These are phyloP conservation scores for Homarus americanus DNA, from an alignment of 1,140 invertebrate species.

Conservation along the genomic window DNA sequence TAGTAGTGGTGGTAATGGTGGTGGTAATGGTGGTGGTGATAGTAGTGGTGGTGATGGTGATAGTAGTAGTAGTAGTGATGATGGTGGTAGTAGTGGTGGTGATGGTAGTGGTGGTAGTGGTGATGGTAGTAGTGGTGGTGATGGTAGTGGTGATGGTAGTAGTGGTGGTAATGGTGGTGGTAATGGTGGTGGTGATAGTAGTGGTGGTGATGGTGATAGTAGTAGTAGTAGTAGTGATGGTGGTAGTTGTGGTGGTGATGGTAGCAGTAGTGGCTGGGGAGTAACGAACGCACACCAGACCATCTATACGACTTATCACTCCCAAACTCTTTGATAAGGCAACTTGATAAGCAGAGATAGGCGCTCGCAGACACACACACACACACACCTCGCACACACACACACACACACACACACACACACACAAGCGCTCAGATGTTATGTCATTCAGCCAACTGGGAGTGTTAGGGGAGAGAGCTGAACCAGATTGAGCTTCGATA, in stretches of 20 bases:
- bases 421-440: too few relatives aligned
- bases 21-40: neutral
- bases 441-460: too few relatives aligned
- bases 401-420: too few relatives aligned
- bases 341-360: too few relatives aligned
- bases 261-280: neutral
- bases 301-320: too few relatives aligned
- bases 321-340: too few relatives aligned
- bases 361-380: too few relatives aligned
- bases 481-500: too few relatives aligned
- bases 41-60: neutral
- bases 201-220: neutral
- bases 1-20: neutral
- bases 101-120: neutral
- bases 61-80: neutral
- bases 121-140: neutral
- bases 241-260: neutral
- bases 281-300: too few relatives aligned
- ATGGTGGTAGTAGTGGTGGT: neutral
- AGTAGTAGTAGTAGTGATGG: neutral
- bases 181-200: neutral
- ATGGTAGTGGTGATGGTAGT: neutral
- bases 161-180: neutral
- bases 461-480: too few relatives aligned
- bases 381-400: too few relatives aligned